Conservation (phyloP, 2,113 vertebrate species). For the Spilogale gracilis region DNA sequence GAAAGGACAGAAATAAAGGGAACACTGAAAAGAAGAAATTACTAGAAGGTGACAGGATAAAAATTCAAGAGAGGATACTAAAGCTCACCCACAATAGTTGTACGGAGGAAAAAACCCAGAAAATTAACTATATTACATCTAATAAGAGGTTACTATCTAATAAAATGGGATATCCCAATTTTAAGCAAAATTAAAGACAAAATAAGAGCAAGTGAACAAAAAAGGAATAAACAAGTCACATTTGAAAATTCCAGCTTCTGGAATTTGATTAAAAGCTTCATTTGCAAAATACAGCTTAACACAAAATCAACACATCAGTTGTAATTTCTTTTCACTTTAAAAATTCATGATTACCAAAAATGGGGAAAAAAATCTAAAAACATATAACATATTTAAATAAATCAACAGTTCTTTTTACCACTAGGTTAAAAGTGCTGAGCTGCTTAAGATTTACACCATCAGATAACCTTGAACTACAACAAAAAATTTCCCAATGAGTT, state of each 20-base stretch:
- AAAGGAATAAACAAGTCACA: neutral
- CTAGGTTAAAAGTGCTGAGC: neutral
- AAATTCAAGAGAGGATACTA: conserved; percentile 4
- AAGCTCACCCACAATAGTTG: neutral
- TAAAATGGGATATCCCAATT: neutral
- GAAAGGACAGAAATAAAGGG: neutral
- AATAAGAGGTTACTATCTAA: neutral
- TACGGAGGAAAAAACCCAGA: neutral
- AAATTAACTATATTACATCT: neutral
- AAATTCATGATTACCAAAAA: conserved; percentile 26
- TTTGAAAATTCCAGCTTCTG: neutral
- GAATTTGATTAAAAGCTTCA: neutral
- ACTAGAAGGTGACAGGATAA: neutral
- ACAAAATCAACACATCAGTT: neutral
- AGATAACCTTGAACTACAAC: neutral
- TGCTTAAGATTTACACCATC: neutral
- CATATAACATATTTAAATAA: conserved; percentile 4
- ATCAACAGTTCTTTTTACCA: neutral
- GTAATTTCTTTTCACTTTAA: conserved; percentile 24
- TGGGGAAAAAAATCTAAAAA: neutral
- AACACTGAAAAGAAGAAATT: neutral
- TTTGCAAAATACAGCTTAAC: neutral
- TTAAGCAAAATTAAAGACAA: neutral
- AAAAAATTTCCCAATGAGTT: conserved; percentile 29
- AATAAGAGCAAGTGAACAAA: conserved; percentile 41